Evolutionary conservation across 2,113 vertebrate genomes (phyloP), one percentile per base, ranked within the genome.

Genomic region (Catharus fuscescens): DNA sequence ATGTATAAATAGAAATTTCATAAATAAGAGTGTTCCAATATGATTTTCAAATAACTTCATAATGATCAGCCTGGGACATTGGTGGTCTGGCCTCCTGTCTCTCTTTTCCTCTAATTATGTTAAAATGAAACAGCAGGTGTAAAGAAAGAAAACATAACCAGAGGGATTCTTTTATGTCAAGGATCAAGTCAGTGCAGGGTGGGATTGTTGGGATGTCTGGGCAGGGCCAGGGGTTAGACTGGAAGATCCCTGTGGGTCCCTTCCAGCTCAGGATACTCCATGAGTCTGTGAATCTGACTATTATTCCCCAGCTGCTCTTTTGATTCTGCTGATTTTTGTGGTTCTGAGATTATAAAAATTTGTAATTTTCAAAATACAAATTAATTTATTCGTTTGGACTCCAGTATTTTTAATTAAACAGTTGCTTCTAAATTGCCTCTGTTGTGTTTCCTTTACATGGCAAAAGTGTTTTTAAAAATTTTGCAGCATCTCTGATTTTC

Each of bases 1-100:
- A 72, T 84, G 26, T 62, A 92, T 64, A 93, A 86, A 95, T 64
- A 93, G 62, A 52, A 90, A 60, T 32, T 73, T 95, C 45, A 66
- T 40, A 82, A 59, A 94, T 85, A 88, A 88, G 85, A 87, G 48
- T 65, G 14, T 73, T 57, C 70, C 28, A 50, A 24, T 53, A 62
- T 52, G 47, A 26, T 66, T 87, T 72, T 91, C 67, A 79, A 69
- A 34, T 76, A 59, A 19, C 23, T 78, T n/a, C 18, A 18, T 42
- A 19, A 74, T 62, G 81, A 67, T 60, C 82, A 79, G n/a, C 45
- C 32, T 44, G 47, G 45, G 18, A 61, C 26, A 31, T 5, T 32
- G 15, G 17, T 85, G 23, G 28, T 80, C 11, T 45, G 40, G 3
- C 36, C 34, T 91, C n/a, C 18, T 38, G 16, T 17, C 45, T 64